Conservation (phyloP, 2,113 vertebrate genomes). For the Ceyx margarethae region DNA sequence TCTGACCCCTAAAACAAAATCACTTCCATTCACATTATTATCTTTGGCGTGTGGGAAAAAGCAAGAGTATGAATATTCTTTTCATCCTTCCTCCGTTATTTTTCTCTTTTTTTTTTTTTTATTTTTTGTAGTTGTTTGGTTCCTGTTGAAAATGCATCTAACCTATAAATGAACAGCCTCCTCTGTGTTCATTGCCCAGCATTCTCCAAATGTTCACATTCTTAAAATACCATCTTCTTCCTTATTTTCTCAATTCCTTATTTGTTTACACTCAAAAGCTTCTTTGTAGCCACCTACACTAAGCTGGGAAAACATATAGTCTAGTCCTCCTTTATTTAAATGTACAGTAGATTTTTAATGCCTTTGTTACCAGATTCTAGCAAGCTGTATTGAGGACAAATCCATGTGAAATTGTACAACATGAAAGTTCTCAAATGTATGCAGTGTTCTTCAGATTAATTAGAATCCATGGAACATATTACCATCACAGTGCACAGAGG, state of each 20-base stretch:
- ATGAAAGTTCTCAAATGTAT: slow-evolving; percentile 32
- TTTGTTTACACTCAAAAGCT: slow-evolving; percentile 95
- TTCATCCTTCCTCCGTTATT: slow-evolving; percentile 46
- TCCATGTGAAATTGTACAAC: neutral
- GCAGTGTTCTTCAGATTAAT: slow-evolving; percentile 35
- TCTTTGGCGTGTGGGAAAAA: slow-evolving; percentile 83
- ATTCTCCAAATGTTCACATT: slow-evolving; percentile 96
- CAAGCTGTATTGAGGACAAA: slow-evolving; percentile 55
- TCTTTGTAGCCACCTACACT: slow-evolving; percentile 86
- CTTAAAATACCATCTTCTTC: slow-evolving; percentile 90
- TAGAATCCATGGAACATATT: neutral
- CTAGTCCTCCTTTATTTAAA: slow-evolving; percentile 56
- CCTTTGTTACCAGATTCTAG: slow-evolving; percentile 28
- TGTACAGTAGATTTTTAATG: slow-evolving; percentile 47
- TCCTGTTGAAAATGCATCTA: slow-evolving; percentile 64
- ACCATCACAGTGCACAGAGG: neutral
- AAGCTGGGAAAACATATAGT: slow-evolving; percentile 78
- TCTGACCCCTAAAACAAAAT: slow-evolving; percentile 66
- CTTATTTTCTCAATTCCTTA: slow-evolving; percentile 97
- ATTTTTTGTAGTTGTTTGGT: slow-evolving; percentile 41
- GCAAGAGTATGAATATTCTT: slow-evolving; percentile 63
- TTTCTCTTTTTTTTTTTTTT: neutral
- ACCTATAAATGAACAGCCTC: slow-evolving; percentile 71
- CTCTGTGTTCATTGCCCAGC: slow-evolving; percentile 79
- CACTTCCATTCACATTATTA: slow-evolving; percentile 75